Conservation (phyloP, 2,888 invertebrate genomes). For the Elgonia sp. region DNA sequence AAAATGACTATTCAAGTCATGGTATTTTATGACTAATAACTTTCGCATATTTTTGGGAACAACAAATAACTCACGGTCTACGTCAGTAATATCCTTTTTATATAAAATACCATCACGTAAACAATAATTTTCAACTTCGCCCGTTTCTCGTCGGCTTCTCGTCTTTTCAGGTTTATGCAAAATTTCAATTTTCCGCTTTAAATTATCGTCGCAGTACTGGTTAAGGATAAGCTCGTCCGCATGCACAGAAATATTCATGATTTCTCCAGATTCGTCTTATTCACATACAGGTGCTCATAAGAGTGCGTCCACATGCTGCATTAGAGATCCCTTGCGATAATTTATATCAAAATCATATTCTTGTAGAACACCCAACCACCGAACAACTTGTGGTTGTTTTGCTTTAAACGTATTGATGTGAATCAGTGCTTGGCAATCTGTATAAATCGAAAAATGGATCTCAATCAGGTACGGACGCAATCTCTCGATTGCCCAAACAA, state of each 20-base stretch:
- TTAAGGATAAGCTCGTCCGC: conserved; percentile 4
- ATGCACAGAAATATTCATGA: background rate
- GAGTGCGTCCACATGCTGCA: background rate
- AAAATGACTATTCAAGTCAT: background rate
- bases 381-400: background rate
- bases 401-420: background rate
- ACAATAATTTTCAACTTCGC: conserved; percentile 11
- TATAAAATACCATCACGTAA: background rate
- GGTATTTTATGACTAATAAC: background rate
- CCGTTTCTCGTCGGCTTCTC: background rate
- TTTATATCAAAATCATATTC: background rate
- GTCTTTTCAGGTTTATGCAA: background rate
- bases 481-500: too few relatives aligned
- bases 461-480: background rate
- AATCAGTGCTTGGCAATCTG: background rate
- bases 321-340: background rate
- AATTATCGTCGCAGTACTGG: conserved; percentile 1
- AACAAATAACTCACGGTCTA: background rate
- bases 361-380: background rate
- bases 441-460: background rate
- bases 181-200: conserved; percentile 11
- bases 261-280: background rate
- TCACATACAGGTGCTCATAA: background rate
- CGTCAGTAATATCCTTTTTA: background rate
- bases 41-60: background rate